Percentiles rank a stretch among this genome's conserved stretches.
phyloP scores from a whole-genome alignment of 2,888 invertebrate species.

The Tetrapedia diversipes region DNA sequence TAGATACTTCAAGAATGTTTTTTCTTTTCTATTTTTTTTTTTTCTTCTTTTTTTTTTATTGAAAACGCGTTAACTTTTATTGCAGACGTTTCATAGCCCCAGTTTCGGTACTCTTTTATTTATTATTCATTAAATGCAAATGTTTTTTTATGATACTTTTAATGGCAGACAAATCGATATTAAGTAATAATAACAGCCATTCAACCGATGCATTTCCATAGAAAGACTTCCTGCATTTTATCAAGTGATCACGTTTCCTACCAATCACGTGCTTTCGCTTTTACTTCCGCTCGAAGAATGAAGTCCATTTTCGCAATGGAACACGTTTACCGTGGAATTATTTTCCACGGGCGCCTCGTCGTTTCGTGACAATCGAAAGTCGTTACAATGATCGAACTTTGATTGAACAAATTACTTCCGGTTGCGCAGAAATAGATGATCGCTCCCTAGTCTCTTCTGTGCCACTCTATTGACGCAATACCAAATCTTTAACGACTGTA shows the following conservation, averaged over 20 bases:
- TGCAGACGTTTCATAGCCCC: background rate
- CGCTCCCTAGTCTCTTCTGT: no score
- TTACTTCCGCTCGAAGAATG: conserved; percentile 36
- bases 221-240: conserved; percentile 28
- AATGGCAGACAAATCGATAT: conserved; percentile 14
- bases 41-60: no score
- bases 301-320: conserved; percentile 17
- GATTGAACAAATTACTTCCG: conserved; percentile 1
- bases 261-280: conserved; percentile 43
- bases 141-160: background rate
- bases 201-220: background rate
- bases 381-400: background rate
- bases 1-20: background rate
- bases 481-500: background rate
- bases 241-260: conserved; percentile 34
- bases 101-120: background rate
- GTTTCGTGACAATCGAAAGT: conserved; percentile 10
- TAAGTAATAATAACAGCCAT: conserved; percentile 27
- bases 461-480: background rate
- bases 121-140: background rate
- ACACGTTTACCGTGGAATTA: background rate
- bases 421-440: background rate
- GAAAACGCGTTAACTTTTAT: no score
- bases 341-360: background rate
- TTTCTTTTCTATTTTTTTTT: background rate